These are phyloP conservation scores for Apamea anceps DNA, from an alignment of 2,888 invertebrate genomes.

Conservation along the genomic window DNA sequence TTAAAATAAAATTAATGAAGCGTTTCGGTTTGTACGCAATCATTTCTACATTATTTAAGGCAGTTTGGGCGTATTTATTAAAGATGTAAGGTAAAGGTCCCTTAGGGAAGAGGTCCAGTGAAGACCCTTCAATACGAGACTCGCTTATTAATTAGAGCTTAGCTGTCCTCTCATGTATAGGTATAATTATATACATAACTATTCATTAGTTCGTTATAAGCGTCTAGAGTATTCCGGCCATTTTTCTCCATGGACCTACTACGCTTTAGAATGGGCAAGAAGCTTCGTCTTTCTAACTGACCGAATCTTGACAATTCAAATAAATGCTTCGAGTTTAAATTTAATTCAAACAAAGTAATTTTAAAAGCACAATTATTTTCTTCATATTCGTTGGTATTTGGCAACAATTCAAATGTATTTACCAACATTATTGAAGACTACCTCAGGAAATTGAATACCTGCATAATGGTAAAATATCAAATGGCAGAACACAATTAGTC, in stretches of 20 bases:
- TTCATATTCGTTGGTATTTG: background rate
- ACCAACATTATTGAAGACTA: background rate
- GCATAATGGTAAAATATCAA: conserved; percentile 20
- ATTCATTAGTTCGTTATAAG: background rate
- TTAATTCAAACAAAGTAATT: background rate
- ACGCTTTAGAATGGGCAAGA: no score
- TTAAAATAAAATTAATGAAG: conserved; percentile 55
- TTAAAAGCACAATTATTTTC: background rate
- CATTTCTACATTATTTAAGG: conserved; percentile 40
- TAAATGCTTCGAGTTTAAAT: background rate
- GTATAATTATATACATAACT: background rate
- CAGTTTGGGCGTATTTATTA: conserved; percentile 11
- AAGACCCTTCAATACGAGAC: conserved; percentile 39
- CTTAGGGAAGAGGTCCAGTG: conserved; percentile 7
- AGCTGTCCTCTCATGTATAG: conserved; percentile 3
- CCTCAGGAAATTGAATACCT: conserved; percentile 13
- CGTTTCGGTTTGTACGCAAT: conserved; percentile 40
- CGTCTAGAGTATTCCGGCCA: background rate
- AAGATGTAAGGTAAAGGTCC: conserved; percentile 18
- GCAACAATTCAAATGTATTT: background rate
- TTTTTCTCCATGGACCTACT: background rate
- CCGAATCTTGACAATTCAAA: background rate
- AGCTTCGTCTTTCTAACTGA: background rate
- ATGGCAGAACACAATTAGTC: conserved; percentile 39
- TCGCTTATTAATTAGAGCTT: conserved; percentile 39